Conservation (phyloP, 2,888 invertebrate species). For the Eupithecia subumbrata region DNA sequence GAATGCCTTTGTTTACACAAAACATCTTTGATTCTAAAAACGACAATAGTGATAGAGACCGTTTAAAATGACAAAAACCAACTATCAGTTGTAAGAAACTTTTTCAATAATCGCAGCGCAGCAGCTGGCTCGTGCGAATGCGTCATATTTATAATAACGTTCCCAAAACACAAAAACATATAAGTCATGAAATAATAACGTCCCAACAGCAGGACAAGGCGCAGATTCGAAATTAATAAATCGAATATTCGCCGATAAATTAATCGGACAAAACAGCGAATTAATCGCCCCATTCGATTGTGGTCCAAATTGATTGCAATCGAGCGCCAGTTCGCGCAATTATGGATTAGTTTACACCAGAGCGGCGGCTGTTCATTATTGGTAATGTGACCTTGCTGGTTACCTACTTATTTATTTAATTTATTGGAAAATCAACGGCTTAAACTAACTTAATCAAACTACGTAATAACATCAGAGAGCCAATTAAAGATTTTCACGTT, state of each 20-base stretch:
- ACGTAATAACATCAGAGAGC: no score
- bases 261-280: conserved; percentile 43
- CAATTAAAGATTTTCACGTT: no score
- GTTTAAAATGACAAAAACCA: no score
- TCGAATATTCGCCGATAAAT: conserved; percentile 33
- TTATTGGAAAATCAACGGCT: no score
- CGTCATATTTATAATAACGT: not conserved
- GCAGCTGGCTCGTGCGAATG: not conserved
- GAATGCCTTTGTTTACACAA: no score
- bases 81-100: not conserved
- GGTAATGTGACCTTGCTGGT: not conserved
- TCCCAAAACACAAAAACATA: not conserved
- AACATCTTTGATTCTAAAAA: no score
- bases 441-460: no score
- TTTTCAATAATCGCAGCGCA: not conserved
- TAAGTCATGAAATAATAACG: not conserved
- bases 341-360: conserved; percentile 49
- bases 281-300: conserved; percentile 48
- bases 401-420: not conserved
- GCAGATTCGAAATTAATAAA: conserved; percentile 7
- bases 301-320: conserved; percentile 60
- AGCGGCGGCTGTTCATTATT: conserved; percentile 12
- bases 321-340: conserved; percentile 56
- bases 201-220: not conserved
- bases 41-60: no score